Evolutionary conservation across 1,140 invertebrate genomes (phyloP), one percentile per base, ranked within the genome.

Genomic region (Drosophila lacertosa): DNA sequence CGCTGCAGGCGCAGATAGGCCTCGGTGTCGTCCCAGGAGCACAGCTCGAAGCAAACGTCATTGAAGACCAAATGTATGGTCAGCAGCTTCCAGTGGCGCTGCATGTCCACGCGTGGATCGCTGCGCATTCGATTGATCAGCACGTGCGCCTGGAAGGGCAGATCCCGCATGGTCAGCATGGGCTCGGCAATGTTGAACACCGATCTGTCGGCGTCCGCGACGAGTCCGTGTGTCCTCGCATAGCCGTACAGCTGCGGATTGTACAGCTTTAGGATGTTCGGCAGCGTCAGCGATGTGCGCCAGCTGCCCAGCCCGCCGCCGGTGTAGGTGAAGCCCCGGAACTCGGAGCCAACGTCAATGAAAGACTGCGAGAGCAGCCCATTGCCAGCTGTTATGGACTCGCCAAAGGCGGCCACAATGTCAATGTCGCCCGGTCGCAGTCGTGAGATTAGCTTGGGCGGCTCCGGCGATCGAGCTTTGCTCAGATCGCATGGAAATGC

Each of bases 41-140:
- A 95, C n/a, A 94, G 92, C 10, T 93, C 92, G 7, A 83, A 59
- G 75, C 95, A 96, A 48, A 96, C 93, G 74, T 96, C 95, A 81
- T 96, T 96, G 13, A 91, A 84, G 16, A 95, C 95, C 22, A 95
- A 93, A 86, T 95, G 93, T 2, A 95, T 70, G 1, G 92, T 94
- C 7, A 95, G 91, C 4, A 82, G 26, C 54, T 96, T 96, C 95
- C 95, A 96, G 77, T 94, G 91, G 3, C 92, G 91, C 24, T 93
- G 71, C 1, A 93, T 51, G 74, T 95, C 80, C 1, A 95, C 92
- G 26, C 92, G 90, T 3, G 91, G 89, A 83, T 95, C 93, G 2
- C 69, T 90, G 63, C 91, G 92, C 51, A 96, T 93, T 67, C 93
- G 92, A 10, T 93, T 90, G 1, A 95, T 88, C 3, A 96, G 70